These are phyloP conservation scores for Dicerorhinus sumatrensis DNA, from an alignment of 2,113 vertebrate species.

Conservation along the genomic window DNA sequence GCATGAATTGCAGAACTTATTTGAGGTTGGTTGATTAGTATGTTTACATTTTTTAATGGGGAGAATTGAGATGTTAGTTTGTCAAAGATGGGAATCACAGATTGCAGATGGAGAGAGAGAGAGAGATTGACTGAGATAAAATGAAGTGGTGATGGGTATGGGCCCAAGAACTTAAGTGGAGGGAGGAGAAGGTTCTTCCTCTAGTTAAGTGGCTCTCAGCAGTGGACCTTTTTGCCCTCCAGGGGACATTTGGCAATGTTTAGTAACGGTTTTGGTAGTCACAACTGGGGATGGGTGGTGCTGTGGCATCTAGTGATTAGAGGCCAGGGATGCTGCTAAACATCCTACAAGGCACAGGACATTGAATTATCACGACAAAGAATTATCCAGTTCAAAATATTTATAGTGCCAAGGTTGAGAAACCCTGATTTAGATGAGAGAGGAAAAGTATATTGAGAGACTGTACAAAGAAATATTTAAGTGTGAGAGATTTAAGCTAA, in stretches of 20 bases:
- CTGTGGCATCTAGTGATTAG: not conserved
- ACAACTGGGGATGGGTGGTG: not conserved
- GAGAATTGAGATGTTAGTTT: slow-evolving; percentile 40
- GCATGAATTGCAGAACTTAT: not conserved
- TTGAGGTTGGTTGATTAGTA: not conserved
- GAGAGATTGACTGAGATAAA: not conserved
- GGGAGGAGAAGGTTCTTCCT: not conserved
- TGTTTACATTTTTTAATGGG: not conserved
- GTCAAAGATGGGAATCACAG: not conserved
- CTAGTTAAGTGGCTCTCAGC: not conserved
- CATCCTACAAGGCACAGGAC: not conserved
- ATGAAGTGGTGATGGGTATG: not conserved
- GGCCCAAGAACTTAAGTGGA: not conserved
- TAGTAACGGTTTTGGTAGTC: not conserved
- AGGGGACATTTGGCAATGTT: not conserved
- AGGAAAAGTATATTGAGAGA: not conserved
- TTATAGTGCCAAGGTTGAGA: not conserved
- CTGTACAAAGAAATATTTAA: slow-evolving; percentile 21
- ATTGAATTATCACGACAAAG: not conserved
- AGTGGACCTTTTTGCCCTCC: not conserved
- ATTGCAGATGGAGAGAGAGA: not conserved
- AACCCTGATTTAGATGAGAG: not conserved
- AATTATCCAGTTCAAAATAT: not conserved
- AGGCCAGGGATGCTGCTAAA: not conserved
- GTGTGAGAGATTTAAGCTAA: slow-evolving; percentile 2